Conservation (phyloP, 2,113 vertebrate genomes). For the Xerus inauris region DNA sequence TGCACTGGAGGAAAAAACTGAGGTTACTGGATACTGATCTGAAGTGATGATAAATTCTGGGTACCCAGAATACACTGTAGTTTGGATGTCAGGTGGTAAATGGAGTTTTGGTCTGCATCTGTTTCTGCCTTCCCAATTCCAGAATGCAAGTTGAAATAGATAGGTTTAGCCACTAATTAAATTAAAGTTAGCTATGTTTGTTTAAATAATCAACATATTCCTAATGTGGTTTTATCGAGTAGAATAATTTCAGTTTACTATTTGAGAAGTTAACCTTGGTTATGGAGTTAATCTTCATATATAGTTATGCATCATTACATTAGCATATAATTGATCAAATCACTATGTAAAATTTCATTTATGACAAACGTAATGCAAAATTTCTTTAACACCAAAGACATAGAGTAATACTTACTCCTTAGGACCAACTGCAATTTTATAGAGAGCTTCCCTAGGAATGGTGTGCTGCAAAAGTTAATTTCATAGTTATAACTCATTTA, state of each 20-base stretch:
- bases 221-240: background rate
- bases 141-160: background rate
- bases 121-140: background rate
- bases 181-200: background rate
- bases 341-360: background rate
- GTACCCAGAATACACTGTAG: background rate
- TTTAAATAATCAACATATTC: background rate
- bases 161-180: background rate
- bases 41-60: background rate
- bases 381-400: background rate
- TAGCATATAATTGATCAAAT: background rate
- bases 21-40: background rate
- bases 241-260: background rate
- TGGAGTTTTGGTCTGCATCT: background rate
- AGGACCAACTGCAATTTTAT: background rate
- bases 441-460: background rate
- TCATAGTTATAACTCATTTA: background rate
- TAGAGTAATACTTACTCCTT: background rate
- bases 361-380: background rate
- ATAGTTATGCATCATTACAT: background rate
- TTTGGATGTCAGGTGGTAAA: background rate
- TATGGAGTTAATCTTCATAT: background rate
- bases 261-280: background rate
- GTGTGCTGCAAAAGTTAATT: background rate
- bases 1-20: background rate